These are phyloP conservation scores for Onychomys torridus DNA, from an alignment of 2,797 vertebrate species.

Conservation along the genomic window DNA sequence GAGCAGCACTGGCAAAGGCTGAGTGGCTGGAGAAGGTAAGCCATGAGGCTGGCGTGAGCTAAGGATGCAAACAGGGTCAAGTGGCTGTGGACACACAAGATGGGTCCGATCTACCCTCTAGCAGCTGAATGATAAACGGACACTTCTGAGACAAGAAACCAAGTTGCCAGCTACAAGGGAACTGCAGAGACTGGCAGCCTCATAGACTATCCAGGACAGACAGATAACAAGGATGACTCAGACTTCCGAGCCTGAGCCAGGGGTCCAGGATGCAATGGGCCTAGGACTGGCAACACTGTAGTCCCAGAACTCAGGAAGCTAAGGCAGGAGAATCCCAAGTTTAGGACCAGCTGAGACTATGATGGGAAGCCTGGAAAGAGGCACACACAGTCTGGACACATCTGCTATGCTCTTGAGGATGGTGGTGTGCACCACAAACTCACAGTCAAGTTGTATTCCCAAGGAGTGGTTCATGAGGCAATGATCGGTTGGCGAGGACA, in stretches of 20 bases:
- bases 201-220: neutral
- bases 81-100: neutral
- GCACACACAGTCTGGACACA: fast-evolving
- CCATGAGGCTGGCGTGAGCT: neutral
- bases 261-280: neutral
- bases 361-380: neutral
- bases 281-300: neutral
- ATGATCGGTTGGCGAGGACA: neutral
- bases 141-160: neutral
- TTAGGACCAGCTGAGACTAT: neutral
- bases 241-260: neutral
- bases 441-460: neutral
- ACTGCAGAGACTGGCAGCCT: neutral
- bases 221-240: neutral
- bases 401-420: neutral
- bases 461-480: neutral
- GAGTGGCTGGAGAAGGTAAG: neutral
- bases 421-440: neutral
- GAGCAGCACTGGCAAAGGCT: neutral
- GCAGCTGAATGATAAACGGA: neutral
- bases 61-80: neutral
- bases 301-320: neutral
- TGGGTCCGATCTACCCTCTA: neutral
- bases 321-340: neutral
- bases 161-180: neutral